Evolutionary conservation across 1,140 invertebrate species (phyloP).

Genomic region (Drosophila setifemur): DNA sequence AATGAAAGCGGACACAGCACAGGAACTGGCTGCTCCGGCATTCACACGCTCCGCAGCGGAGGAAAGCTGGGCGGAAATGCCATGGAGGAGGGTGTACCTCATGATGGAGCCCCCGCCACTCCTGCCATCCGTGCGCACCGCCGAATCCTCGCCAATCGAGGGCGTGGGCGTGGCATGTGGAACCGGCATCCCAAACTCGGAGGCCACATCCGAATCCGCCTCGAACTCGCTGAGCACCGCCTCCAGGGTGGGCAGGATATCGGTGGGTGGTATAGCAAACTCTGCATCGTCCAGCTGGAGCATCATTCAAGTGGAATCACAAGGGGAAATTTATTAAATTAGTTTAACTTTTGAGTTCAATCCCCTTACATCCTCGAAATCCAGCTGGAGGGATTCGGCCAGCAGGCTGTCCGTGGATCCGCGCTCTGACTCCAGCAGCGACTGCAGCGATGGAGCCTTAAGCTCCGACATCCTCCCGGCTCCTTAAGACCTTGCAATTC

Average conservation of each 20-base stretch:
- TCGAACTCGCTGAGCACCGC: constrained; percentile 92
- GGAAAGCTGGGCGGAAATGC: constrained; percentile 92
- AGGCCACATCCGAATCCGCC: constrained; percentile 85
- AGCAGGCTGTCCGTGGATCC: constrained; percentile 87
- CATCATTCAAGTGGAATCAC: not conserved
- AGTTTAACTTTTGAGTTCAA: not conserved
- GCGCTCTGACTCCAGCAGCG: constrained; percentile 86
- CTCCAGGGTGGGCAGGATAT: constrained; percentile 91
- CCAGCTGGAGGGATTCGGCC: constrained; percentile 84
- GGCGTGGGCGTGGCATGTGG: constrained; percentile 83
- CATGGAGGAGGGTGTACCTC: constrained; percentile 91
- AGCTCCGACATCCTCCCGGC: constrained; percentile 83
- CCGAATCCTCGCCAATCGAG: constrained; percentile 73
- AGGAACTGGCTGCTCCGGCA: constrained; percentile 93
- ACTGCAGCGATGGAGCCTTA: constrained; percentile 84
- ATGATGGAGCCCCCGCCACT: constrained; percentile 87
- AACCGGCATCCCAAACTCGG: constrained; percentile 82
- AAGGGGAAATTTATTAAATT: not conserved
- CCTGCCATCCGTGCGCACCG: constrained; percentile 51
- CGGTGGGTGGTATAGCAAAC: constrained; percentile 91
- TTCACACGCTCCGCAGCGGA: constrained; percentile 93
- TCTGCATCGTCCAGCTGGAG: constrained; percentile 90
- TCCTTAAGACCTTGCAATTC: not conserved
- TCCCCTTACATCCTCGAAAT: constrained; percentile 86
- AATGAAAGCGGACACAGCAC: constrained; percentile 90